Evolutionary conservation across 1,140 invertebrate genomes (phyloP), one percentile per base, ranked within the genome.

Genomic region (Lasioglossum albipes): DNA sequence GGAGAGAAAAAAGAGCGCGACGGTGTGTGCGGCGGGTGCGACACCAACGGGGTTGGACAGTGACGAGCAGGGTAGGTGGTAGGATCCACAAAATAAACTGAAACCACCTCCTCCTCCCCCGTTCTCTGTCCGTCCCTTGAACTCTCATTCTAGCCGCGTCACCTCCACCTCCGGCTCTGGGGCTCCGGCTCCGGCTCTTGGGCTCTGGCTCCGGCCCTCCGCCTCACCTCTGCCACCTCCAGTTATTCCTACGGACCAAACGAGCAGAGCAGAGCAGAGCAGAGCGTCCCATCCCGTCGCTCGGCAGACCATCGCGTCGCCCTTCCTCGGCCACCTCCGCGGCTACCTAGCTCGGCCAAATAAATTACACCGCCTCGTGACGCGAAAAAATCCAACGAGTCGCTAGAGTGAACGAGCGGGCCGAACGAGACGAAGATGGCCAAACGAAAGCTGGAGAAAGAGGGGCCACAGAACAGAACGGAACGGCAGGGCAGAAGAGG

Each of bases 281-380:
- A 36, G 36, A 36, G 36, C 75, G 57, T 71, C 78, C 72, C 73
- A 75, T 80, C 67, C 78, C 83, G 36, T 86, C 71, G 16, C 66
- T 52, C 68, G 31, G 73, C 77, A 59, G 68, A 27, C 86, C 83
- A 70, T 83, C 75, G 61, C 77, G 65, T 76, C 72, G 70, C 78
- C 65, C 86, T 73, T 83, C 80, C 70, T 84, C 66, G 76, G 76
- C 79, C 89, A 84, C 68, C 84, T 79, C 87, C 79, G 82, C 76
- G 84, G 84, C 82, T 84, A 83, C 82, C 87, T 90, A 91, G 90
- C 91, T 91, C 90, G 90, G 88, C 90, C 91, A 92, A 92, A 92
- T 92, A 92, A 92, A 92, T 92, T 92, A 92, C 91, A 92, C 90
- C 91, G 90, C 91, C 90, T 92, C 91, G 91, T 92, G 91, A 92